Evolutionary conservation across 2,888 invertebrate species (phyloP).

Genomic region (Erpobdella octoculata): DNA sequence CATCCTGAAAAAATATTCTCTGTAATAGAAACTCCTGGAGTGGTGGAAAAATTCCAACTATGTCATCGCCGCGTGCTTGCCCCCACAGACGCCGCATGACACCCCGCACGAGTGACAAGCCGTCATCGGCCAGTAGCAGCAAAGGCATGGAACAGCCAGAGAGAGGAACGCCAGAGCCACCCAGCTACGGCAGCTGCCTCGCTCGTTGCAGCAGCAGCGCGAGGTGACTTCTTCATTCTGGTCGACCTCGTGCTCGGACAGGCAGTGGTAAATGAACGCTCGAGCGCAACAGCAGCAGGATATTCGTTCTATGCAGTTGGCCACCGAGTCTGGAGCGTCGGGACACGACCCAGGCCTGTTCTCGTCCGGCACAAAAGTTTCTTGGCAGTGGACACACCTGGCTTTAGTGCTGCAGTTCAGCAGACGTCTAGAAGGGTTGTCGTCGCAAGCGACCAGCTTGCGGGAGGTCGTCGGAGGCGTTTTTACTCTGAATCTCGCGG

Average conservation of each 20-base stretch:
- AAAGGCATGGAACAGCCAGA: slow-evolving; percentile 81
- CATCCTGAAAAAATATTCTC: too few relatives aligned
- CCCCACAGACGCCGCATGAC: slow-evolving; percentile 65
- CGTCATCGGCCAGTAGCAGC: slow-evolving; percentile 81
- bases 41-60: background rate
- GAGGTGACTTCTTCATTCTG: slow-evolving; percentile 48
- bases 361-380: slow-evolving; percentile 67
- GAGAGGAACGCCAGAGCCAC: slow-evolving; percentile 74
- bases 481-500: background rate
- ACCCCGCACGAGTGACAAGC: slow-evolving; percentile 75
- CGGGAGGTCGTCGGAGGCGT: slow-evolving; percentile 5
- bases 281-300: slow-evolving; percentile 79
- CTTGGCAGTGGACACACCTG: slow-evolving; percentile 55
- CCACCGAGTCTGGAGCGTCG: slow-evolving; percentile 73
- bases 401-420: background rate
- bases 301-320: slow-evolving; percentile 67
- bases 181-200: slow-evolving; percentile 64
- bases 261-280: slow-evolving; percentile 85
- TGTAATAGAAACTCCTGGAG: background rate
- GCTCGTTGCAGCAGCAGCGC: background rate
- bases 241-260: slow-evolving; percentile 83
- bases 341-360: slow-evolving; percentile 71
- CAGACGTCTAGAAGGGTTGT: background rate
- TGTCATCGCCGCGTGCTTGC: slow-evolving; percentile 7
- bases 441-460: background rate